Conservation (phyloP, 2,797 vertebrate genomes). For the Enteromius viviparus region DNA sequence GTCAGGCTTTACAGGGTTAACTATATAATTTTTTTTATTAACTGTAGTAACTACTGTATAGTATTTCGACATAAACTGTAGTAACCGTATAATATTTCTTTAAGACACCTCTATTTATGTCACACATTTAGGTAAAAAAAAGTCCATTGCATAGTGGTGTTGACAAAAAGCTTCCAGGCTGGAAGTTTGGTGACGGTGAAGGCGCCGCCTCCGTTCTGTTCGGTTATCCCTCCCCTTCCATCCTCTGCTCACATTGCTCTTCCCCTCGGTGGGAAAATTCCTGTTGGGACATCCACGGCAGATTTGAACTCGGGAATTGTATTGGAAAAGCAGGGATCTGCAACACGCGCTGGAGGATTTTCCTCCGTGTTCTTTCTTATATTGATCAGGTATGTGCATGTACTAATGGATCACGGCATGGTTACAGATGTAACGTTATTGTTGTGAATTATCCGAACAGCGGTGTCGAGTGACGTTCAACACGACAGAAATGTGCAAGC, state of each 20-base stretch:
- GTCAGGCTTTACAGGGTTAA: not conserved
- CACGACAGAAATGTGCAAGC: conserved; percentile 50
- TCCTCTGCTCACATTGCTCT: conserved; percentile 59
- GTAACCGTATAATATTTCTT: not conserved
- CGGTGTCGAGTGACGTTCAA: conserved; percentile 68
- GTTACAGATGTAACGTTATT: conserved; percentile 7
- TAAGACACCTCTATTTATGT: not conserved
- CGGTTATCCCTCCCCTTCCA: conserved; percentile 54
- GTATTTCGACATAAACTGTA: not conserved
- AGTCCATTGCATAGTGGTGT: not conserved
- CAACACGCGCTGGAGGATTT: conserved; percentile 14
- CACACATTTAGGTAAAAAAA: not conserved
- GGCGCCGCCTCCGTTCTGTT: conserved; percentile 28
- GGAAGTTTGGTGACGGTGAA: conserved; percentile 44
- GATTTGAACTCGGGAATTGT: conserved; percentile 37
- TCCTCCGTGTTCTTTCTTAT: not conserved
- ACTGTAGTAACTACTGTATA: not conserved
- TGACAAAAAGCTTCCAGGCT: conserved; percentile 51
- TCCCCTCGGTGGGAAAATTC: conserved; percentile 61
- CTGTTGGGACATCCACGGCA: conserved; percentile 47
- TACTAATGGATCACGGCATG: conserved; percentile 4
- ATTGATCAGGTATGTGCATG: conserved; percentile 64
- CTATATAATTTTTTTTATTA: not conserved
- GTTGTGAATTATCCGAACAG: conserved; percentile 57
- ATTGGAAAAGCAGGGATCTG: conserved; percentile 8